Base-by-base conservation (phyloP, 2,113 vertebrate genomes). In the Halichoerus grypus region DNA sequence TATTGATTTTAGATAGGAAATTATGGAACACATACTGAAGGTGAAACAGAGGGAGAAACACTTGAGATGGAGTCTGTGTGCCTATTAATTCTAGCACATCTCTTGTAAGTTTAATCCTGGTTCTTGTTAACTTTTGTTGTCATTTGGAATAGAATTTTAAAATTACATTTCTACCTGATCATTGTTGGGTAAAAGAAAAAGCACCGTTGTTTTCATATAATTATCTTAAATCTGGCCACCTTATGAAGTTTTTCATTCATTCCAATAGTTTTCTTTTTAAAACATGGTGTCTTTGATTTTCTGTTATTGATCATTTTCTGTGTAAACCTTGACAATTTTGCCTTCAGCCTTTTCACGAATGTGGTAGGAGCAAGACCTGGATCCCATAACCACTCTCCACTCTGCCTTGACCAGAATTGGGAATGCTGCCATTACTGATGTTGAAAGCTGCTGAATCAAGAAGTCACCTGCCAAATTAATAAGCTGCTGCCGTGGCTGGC, bases 201-300 rank as follows among this genome's bases (percentile, higher is more conserved):
- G 9, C 33, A 59, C 12, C 49, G 0, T 11, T 53, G 31, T 69
- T 67, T 5, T 26, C 12, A n/a, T 55, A 77, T 53, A 63, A 42
- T 53, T 97, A 71, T 61, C 91, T 96, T 71, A 94, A 93, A 31
- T 74, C 26, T 91, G 42, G 59, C 33, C 36, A 31, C 12, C n/a
- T 91, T 74, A 59, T 33, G 69, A 65, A 63, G 4, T 72, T 92
- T 89, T 95, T 90, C 2, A 61, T 53, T 80, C 28, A 33, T 84
- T 81, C 18, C 46, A 91, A 39, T 65, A 42, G 31, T 91, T 92
- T 97, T 74, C 49, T 89, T 92, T 95, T 49, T 86, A 65, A 86
- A 91, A 88, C 21, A 49, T 3, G 5, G 13, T 57, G 39, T 76
- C 49, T 94, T 69, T 67, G 61, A 79, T 74, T 74, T 79, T 94